A percentile compares a stretch with the other conserved stretches of the same genome.
phyloP scores from a whole-genome alignment of 2,888 invertebrate genomes.

The Nysson spinosus region DNA sequence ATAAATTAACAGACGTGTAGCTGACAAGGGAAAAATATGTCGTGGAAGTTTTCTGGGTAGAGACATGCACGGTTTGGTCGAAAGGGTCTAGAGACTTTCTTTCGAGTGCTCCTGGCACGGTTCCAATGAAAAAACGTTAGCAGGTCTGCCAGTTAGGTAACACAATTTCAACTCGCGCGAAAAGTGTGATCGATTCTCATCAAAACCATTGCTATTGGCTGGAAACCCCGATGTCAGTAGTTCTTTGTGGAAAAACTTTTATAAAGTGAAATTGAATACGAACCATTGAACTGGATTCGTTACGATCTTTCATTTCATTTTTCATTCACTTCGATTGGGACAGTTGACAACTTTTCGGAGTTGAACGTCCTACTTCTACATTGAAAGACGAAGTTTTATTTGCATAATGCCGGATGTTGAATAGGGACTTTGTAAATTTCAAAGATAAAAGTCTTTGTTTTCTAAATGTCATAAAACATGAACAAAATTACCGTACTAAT shows the following conservation, averaged over 20 bases:
- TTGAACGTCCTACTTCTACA: not conserved
- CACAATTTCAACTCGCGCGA: constrained; percentile 37
- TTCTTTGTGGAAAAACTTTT: constrained; percentile 11
- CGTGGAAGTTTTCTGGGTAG: not conserved
- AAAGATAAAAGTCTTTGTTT: too few relatives aligned
- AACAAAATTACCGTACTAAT: too few relatives aligned
- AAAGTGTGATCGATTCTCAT: constrained; percentile 59
- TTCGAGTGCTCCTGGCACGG: constrained; percentile 17
- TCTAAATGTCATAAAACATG: too few relatives aligned
- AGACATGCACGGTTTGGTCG: not conserved
- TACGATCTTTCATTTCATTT: constrained; percentile 22
- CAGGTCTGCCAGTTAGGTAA: constrained; percentile 38
- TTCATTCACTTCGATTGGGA: constrained; percentile 9
- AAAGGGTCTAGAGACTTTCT: constrained; percentile 19
- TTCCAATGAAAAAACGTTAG: constrained; percentile 44
- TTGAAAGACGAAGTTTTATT: too few relatives aligned
- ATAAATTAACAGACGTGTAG: constrained; percentile 6
- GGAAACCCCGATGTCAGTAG: constrained; percentile 33
- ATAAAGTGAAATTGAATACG: constrained; percentile 35
- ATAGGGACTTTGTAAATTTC: too few relatives aligned
- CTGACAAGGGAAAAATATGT: constrained; percentile 6
- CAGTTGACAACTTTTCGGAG: not conserved
- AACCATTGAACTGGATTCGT: constrained; percentile 11
- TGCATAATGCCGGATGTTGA: too few relatives aligned
- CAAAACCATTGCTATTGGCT: constrained; percentile 51